These are phyloP conservation scores for Halcyon smyrnensis DNA, from an alignment of 2,797 vertebrate genomes.

Conservation along the genomic window DNA sequence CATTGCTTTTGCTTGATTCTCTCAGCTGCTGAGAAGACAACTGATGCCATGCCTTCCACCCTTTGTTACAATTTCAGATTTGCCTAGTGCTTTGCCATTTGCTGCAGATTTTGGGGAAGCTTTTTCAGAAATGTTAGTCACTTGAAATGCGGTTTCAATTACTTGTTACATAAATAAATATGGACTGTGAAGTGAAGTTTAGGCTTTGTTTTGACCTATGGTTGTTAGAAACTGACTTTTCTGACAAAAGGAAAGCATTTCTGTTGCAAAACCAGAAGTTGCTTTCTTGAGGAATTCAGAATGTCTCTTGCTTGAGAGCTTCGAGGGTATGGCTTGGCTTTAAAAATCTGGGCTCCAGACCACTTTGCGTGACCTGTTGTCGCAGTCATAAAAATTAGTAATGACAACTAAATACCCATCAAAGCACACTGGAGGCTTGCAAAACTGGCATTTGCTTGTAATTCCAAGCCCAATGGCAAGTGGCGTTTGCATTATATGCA, in stretches of 20 bases:
- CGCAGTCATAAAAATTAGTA: neutral
- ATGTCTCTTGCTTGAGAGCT: neutral
- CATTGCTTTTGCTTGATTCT: neutral
- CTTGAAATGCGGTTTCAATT: neutral
- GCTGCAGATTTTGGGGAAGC: neutral
- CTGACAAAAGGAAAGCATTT: neutral
- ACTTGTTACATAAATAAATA: constrained; percentile 5
- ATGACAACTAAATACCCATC: neutral
- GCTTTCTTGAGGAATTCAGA: neutral
- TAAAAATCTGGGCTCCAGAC: neutral
- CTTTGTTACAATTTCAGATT: neutral
- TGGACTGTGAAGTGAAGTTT: neutral
- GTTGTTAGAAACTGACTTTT: neutral
- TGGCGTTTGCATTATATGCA: neutral
- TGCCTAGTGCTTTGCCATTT: neutral
- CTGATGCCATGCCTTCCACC: neutral
- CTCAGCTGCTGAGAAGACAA: neutral
- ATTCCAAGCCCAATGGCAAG: neutral
- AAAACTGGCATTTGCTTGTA: neutral
- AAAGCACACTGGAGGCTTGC: neutral
- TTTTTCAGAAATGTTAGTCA: neutral
- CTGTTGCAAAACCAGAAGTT: neutral
- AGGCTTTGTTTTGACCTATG: constrained; percentile 14
- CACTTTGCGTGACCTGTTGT: constrained; percentile 5
- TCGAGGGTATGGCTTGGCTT: neutral